Evolutionary conservation across 2,797 vertebrate genomes (phyloP).

Genomic region (Neosilurus hyrtlii): DNA sequence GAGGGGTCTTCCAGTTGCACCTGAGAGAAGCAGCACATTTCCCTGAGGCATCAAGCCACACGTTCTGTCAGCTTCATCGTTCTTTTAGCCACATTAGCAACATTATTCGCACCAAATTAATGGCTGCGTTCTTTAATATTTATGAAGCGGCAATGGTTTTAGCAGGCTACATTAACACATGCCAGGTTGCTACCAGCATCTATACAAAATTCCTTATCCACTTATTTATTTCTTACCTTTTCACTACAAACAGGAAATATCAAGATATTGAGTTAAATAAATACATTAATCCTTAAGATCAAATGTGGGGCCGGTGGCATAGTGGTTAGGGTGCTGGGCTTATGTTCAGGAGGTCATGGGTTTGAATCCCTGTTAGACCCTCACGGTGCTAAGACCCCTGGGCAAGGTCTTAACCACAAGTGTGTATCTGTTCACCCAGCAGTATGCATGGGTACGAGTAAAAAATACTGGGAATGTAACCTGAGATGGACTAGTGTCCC

Average conservation of each 20-base stretch:
- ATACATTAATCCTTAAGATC: background rate
- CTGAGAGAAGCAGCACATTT: slow-evolving; percentile 20
- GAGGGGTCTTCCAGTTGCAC: slow-evolving; percentile 24
- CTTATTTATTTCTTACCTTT: background rate
- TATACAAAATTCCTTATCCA: background rate
- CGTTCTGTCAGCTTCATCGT: slow-evolving; percentile 36
- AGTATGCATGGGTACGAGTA: no score
- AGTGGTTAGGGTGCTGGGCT: no score
- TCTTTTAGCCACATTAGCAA: slow-evolving; percentile 37
- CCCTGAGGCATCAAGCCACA: slow-evolving; percentile 27
- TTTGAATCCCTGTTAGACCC: no score
- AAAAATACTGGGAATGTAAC: no score
- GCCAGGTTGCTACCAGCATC: background rate
- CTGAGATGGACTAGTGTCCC: no score
- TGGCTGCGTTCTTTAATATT: slow-evolving; percentile 29
- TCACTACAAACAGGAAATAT: background rate
- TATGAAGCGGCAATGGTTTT: slow-evolving; percentile 26
- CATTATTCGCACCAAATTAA: slow-evolving; percentile 43
- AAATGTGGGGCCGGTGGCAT: no score
- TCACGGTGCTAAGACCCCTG: no score
- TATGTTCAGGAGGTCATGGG: no score
- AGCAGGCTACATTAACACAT: slow-evolving; percentile 22
- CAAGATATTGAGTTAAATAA: background rate
- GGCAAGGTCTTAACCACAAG: no score
- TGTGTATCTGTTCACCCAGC: no score